phyloP scores from a whole-genome alignment of 2,113 vertebrate genomes.

The Siphamia tubifer region DNA sequence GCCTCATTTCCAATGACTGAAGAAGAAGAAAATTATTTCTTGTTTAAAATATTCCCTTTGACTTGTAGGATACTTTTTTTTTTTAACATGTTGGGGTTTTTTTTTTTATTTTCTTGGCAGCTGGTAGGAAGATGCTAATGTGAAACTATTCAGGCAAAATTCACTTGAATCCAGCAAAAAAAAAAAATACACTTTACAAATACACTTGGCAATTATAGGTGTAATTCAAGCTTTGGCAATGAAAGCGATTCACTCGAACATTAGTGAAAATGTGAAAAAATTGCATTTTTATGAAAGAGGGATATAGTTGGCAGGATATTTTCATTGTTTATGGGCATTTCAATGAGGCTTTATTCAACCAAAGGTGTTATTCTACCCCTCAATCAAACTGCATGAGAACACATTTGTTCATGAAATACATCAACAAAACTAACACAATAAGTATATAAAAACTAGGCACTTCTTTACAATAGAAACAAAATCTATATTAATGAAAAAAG shows the following conservation, averaged over 20 bases:
- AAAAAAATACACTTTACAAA: not conserved
- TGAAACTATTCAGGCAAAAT: not conserved
- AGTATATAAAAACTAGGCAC: too few species aligned
- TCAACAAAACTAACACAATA: too few species aligned
- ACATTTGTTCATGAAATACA: too few species aligned
- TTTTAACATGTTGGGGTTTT: not conserved
- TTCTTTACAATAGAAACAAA: too few species aligned
- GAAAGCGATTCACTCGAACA: not conserved
- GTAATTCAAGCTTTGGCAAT: not conserved
- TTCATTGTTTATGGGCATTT: not conserved
- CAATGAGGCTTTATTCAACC: not conserved
- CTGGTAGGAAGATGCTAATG: not conserved
- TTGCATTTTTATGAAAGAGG: not conserved
- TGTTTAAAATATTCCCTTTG: not conserved
- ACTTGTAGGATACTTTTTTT: not conserved
- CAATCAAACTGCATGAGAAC: too few species aligned
- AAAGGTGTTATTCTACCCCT: not conserved
- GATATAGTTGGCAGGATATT: not conserved
- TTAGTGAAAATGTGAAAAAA: not conserved
- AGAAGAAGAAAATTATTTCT: not conserved
- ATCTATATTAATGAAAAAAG: too few species aligned
- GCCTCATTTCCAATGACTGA: not conserved
- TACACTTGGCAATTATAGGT: not conserved
- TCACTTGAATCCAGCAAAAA: not conserved
- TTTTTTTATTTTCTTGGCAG: not conserved